These are phyloP conservation scores for Oncorhynchus clarkii DNA, from an alignment of 2,113 vertebrate genomes.

Conservation along the genomic window DNA sequence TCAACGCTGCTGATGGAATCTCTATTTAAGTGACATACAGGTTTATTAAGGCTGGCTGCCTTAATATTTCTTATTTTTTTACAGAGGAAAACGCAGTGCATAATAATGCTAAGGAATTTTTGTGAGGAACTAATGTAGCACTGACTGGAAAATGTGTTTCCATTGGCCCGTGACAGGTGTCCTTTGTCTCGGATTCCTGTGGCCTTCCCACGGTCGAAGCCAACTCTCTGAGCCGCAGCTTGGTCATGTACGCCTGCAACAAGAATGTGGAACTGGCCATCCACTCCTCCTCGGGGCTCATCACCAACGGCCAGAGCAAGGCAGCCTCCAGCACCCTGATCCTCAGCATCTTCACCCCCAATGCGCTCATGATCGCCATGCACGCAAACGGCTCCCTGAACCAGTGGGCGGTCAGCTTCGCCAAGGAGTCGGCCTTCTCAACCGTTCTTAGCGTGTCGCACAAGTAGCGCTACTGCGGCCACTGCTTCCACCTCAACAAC, in stretches of 20 bases:
- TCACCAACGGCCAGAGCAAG: conserved; percentile 69
- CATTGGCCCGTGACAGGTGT: conserved; percentile 78
- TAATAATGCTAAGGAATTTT: neutral
- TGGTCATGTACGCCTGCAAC: conserved; percentile 98
- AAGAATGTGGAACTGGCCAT: conserved; percentile 95
- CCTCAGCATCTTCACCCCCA: conserved; percentile 95
- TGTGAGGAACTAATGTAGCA: neutral
- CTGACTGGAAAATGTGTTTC: neutral
- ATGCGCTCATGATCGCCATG: conserved; percentile 97
- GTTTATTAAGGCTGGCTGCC: conserved; percentile 18
- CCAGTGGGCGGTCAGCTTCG: conserved; percentile 96
- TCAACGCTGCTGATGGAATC: conserved; percentile 3
- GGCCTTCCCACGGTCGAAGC: conserved; percentile 93
- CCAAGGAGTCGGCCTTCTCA: conserved; percentile 95
- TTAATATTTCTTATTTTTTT: neutral
- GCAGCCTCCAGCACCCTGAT: conserved; percentile 77
- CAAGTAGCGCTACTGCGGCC: conserved; percentile 95
- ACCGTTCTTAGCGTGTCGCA: conserved; percentile 96
- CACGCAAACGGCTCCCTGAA: conserved; percentile 95
- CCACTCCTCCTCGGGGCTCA: conserved; percentile 85
- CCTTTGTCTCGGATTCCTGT: conserved; percentile 97
- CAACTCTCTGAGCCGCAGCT: conserved; percentile 91
- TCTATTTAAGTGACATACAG: conserved; percentile 20
- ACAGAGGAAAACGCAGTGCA: neutral
- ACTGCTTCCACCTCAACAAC: conserved; percentile 97